Evolutionary conservation across 1,140 invertebrate genomes (phyloP).

Genomic region (Gryon sp.): DNA sequence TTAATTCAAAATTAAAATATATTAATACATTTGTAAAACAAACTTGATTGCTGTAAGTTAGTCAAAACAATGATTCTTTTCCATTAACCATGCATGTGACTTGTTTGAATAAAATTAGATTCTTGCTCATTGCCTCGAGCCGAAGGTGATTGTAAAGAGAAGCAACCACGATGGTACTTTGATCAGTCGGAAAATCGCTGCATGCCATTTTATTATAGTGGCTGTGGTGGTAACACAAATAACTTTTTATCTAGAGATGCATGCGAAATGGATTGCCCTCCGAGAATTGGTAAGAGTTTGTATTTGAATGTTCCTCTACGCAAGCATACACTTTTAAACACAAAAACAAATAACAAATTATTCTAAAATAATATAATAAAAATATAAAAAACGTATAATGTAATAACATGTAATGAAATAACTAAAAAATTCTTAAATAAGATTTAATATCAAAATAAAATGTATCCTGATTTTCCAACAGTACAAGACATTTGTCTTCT

Average conservation of each 20-base stretch:
- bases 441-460: no score
- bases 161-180: slow-evolving; percentile 91
- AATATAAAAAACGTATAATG: neutral
- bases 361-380: neutral
- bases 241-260: slow-evolving; percentile 88
- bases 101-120: slow-evolving; percentile 80
- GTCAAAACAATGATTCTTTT: no score
- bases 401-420: neutral
- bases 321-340: no score
- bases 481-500: slow-evolving; percentile 87
- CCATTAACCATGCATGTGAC: slow-evolving; percentile 73
- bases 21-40: no score
- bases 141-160: slow-evolving; percentile 89
- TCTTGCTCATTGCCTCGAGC: slow-evolving; percentile 89
- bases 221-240: slow-evolving; percentile 94
- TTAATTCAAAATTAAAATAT: no score
- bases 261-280: slow-evolving; percentile 90
- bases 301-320: slow-evolving; percentile 1
- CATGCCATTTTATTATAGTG: slow-evolving; percentile 96
- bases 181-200: slow-evolving; percentile 91
- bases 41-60: no score
- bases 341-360: no score
- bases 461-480: slow-evolving; percentile 77
- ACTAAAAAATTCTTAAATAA: no score
- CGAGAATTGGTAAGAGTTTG: slow-evolving; percentile 85